A percentile compares a stretch with the other conserved stretches of the same genome.
Evolutionary conservation across 64 coral and sea anemone species (phyloP).

Genomic region (Pachyseris speciosa): DNA sequence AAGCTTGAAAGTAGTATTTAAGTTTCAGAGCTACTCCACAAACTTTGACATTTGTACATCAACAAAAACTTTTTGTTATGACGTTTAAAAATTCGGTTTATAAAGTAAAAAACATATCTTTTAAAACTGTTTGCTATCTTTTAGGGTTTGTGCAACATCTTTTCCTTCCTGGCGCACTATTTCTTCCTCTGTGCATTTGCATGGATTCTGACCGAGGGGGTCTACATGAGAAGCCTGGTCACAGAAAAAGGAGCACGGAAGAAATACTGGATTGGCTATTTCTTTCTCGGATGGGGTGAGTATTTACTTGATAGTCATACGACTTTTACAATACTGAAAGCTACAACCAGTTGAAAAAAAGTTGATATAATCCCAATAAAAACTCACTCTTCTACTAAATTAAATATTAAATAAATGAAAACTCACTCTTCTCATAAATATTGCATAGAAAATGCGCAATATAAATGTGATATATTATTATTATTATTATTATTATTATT

Average conservation of each 20-base stretch:
- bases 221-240: constrained; percentile 86
- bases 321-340: not conserved
- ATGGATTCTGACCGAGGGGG: constrained; percentile 84
- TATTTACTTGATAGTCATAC: not conserved
- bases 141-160: constrained; percentile 30
- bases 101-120: not conserved
- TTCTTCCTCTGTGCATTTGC: constrained; percentile 89
- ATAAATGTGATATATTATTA: too few species aligned
- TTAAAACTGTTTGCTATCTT: not conserved
- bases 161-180: constrained; percentile 86
- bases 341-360: too few species aligned
- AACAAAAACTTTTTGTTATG: too few species aligned
- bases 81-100: not conserved
- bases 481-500: too few species aligned
- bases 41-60: too few species aligned
- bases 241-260: constrained; percentile 60
- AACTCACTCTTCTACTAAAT: too few species aligned
- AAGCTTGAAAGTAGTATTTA: too few species aligned
- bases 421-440: too few species aligned
- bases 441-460: too few species aligned
- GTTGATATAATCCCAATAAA: too few species aligned
- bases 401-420: too few species aligned
- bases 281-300: constrained; percentile 83
- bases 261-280: constrained; percentile 82
- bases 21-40: too few species aligned